phyloP scores from a whole-genome alignment of 2,113 vertebrate genomes.

The Narcine bancroftii region DNA sequence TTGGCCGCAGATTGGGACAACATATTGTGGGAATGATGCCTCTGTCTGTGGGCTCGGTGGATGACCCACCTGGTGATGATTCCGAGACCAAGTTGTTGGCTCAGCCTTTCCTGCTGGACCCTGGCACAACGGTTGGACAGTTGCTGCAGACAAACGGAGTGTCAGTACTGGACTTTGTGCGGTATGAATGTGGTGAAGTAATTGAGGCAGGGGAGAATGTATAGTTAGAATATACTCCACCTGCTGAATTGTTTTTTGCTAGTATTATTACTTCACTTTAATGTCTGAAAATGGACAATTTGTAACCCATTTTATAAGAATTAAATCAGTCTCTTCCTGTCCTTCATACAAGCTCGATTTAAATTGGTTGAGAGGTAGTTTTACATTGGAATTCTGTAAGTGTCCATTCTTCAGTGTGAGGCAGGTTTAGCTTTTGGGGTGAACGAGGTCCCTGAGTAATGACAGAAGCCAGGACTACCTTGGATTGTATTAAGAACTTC shows the following conservation, averaged over 20 bases:
- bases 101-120: slow-evolving; percentile 71
- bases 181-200: slow-evolving; percentile 75
- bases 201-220: neutral
- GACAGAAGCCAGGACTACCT: neutral
- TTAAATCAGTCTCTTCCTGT: neutral
- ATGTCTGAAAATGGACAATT: too few species aligned
- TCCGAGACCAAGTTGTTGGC: slow-evolving; percentile 73
- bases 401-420: neutral
- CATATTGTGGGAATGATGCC: slow-evolving; percentile 81
- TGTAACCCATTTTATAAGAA: neutral
- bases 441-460: neutral
- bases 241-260: too few species aligned
- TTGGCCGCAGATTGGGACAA: slow-evolving; percentile 71
- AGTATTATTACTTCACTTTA: too few species aligned
- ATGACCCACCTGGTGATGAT: slow-evolving; percentile 70
- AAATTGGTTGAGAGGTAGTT: neutral
- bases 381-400: neutral
- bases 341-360: neutral
- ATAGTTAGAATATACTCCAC: neutral
- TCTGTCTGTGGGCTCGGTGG: slow-evolving; percentile 64
- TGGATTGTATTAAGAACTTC: neutral
- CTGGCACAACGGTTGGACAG: slow-evolving; percentile 70
- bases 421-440: neutral
- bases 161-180: slow-evolving; percentile 72
- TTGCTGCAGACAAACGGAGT: slow-evolving; percentile 63